Evolutionary conservation across 2,888 invertebrate genomes (phyloP), one percentile per base, ranked within the genome.

Genomic region (Lobophora halterata): DNA sequence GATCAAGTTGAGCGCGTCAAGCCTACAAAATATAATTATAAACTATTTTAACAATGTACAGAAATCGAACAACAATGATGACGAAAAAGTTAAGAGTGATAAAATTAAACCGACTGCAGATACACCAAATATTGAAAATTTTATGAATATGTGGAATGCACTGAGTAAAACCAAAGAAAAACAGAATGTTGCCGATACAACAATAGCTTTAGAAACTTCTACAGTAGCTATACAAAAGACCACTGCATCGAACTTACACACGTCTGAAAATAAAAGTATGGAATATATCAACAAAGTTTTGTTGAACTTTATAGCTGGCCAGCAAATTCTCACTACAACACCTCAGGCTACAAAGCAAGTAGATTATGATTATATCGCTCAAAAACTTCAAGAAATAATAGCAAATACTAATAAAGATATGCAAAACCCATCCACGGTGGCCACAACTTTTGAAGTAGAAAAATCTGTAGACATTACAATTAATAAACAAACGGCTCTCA

Each of bases 251-350:
- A 13, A 32, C 13, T 21, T n/a, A 8, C 20, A 7, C n/a, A n/a
- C n/a, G 9, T 10, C 18, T 11, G 14, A 29, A 9, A 12, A 30
- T 8, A 31, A 29, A 25, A 37, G 59, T 45, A 49, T 57, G 13
- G 58, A 64, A 26, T 49, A 52, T 25, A 51, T 71, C 2, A 61
- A 46, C 14, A 55, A 57, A 31, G 52, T 70, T 10, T 41, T 72
- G 30, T 48, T 56, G 12, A 49, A 58, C 30, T 64, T 60, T 18
- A 37, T 67, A 5, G 38, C 53, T n/a, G 55, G 46, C 7, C 51
- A 51, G 32, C 38, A 26, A 26, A 8, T 9, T 3, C 28, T 44
- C n/a, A 49, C 52, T 2, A 50, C 53, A 31, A 46, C 41, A 4
- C 33, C 46, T 35, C 33, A 48, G 1, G 36, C 36, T 8, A 49